Percentiles rank a stretch among this genome's conserved stretches.
phyloP scores from a whole-genome alignment of 2,888 invertebrate genomes.

The Caenorhabditis panamensis region DNA sequence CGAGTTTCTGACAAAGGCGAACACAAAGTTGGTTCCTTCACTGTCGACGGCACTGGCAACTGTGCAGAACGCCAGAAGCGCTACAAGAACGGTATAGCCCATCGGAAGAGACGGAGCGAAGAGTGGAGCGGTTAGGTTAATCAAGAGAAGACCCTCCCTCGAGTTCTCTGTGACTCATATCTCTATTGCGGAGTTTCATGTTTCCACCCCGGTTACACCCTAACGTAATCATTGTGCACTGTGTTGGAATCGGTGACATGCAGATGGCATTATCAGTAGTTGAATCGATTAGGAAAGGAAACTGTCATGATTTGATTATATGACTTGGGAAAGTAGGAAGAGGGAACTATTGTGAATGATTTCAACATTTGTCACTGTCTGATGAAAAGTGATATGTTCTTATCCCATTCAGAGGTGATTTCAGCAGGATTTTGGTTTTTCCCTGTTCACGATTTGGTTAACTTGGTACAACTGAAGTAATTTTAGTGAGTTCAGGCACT shows the following conservation, averaged over 20 bases:
- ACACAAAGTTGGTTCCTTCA: conserved; percentile 65
- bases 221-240: conserved; percentile 48
- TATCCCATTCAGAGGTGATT: too few species aligned
- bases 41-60: conserved; percentile 53
- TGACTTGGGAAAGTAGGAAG: background rate
- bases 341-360: background rate
- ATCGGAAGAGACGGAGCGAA: conserved; percentile 22
- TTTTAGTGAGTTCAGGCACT: too few species aligned
- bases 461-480: too few species aligned
- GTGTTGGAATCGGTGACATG: conserved; percentile 56
- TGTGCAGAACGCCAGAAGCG: conserved; percentile 45
- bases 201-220: conserved; percentile 53
- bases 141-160: conserved; percentile 38
- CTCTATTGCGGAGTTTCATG: conserved; percentile 23
- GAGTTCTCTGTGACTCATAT: conserved; percentile 38
- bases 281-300: conserved; percentile 35
- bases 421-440: too few species aligned
- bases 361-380: background rate
- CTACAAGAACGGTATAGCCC: conserved; percentile 44
- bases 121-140: conserved; percentile 32
- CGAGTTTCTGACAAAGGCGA: conserved; percentile 64
- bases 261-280: conserved; percentile 51
- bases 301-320: conserved; percentile 36
- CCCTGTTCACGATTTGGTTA: too few species aligned
- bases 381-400: too few species aligned